Conservation (phyloP, 30 jellyfish, hydroid and myxozoan genomes). For the Phacellophora camtschatica region DNA sequence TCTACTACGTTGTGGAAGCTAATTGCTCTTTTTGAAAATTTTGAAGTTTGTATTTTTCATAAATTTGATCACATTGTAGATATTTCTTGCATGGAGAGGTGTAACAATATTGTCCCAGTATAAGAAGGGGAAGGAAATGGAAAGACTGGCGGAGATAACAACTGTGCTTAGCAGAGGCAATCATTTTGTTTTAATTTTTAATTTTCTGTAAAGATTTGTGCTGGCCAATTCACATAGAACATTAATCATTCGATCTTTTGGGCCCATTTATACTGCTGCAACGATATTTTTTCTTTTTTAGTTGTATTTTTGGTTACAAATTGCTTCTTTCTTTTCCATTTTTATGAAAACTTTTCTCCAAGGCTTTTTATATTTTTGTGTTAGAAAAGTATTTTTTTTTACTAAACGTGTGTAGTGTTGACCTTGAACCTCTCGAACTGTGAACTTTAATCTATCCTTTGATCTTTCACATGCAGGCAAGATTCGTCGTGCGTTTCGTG, state of each 20-base stretch:
- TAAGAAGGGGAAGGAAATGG: background rate
- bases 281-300: background rate
- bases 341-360: background rate
- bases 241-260: background rate
- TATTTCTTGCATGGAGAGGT: slow-evolving; percentile 26
- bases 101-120: background rate
- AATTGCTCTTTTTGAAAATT: too few relatives aligned
- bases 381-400: background rate
- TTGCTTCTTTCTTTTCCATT: too few relatives aligned
- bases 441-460: background rate
- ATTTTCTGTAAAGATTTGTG: too few relatives aligned
- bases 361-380: background rate
- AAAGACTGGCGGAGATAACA: background rate
- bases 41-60: too few relatives aligned
- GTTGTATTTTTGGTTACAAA: too few relatives aligned
- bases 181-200: too few relatives aligned
- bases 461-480: background rate
- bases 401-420: background rate
- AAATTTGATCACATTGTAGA: background rate
- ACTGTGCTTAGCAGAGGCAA: slow-evolving; percentile 1
- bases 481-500: slow-evolving; percentile 24
- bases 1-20: too few relatives aligned
- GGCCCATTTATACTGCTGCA: background rate
- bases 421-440: background rate
- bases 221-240: background rate